phyloP scores from a whole-genome alignment of 1,140 invertebrate genomes.

The Adelges cooleyi region DNA sequence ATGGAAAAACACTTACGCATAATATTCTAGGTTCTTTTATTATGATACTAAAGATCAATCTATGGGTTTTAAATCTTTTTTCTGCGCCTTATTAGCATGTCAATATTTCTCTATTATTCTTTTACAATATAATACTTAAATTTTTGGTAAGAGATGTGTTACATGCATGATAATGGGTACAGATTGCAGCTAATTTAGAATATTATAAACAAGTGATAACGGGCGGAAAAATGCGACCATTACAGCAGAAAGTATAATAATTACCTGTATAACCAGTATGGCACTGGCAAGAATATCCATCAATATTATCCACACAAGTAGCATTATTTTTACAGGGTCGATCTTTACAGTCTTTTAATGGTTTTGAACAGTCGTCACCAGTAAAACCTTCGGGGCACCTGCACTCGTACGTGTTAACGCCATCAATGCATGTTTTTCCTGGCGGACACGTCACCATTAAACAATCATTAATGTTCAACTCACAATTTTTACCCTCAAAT shows the following conservation, averaged over 20 bases:
- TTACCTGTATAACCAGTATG: slow-evolving; percentile 40
- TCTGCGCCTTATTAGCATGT: too few species aligned
- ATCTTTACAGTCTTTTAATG: slow-evolving; percentile 44
- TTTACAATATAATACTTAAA: too few species aligned
- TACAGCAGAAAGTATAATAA: neutral
- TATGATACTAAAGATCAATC: too few species aligned
- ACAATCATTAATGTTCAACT: slow-evolving; percentile 80
- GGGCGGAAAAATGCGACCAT: neutral
- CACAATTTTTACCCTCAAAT: slow-evolving; percentile 76
- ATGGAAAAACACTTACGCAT: too few species aligned
- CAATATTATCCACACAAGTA: slow-evolving; percentile 42
- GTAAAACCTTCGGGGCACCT: slow-evolving; percentile 77
- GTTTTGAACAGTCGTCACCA: slow-evolving; percentile 52
- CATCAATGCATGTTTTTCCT: slow-evolving; percentile 78
- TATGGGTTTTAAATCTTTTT: too few species aligned
- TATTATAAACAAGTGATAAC: neutral
- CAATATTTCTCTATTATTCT: too few species aligned
- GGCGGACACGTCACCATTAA: slow-evolving; percentile 73
- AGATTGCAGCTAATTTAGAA: too few species aligned
- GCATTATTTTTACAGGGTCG: slow-evolving; percentile 46
- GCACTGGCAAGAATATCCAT: slow-evolving; percentile 49
- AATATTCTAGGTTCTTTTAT: too few species aligned
- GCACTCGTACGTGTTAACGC: slow-evolving; percentile 83
- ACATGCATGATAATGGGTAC: too few species aligned
- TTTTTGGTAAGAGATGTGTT: too few species aligned